A percentile compares a stretch with the other conserved stretches of the same genome.
Conservation (phyloP, 1,140 invertebrate species). For the Andrena cerasifolii region DNA sequence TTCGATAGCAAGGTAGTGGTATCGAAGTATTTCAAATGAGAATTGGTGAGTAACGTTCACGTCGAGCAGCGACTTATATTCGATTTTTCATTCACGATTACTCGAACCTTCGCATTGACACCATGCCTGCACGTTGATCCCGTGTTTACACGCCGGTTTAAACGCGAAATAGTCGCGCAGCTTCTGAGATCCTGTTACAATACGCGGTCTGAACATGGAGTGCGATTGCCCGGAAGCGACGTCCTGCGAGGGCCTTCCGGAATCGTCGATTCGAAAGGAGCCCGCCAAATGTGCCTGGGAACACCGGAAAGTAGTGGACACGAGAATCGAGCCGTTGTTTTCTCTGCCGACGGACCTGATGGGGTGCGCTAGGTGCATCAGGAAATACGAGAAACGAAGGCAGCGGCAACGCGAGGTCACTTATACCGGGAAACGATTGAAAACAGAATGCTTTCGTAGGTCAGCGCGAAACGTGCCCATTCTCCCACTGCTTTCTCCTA, state of each 20-base stretch:
- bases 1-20: background rate
- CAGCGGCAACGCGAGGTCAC: constrained; percentile 41
- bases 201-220: constrained; percentile 43
- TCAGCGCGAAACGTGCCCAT: background rate
- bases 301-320: constrained; percentile 43
- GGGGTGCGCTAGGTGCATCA: constrained; percentile 44
- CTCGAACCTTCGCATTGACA: background rate
- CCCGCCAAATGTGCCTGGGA: background rate
- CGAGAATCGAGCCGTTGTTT: constrained; percentile 62
- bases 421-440: constrained; percentile 57
- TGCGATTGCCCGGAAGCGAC: constrained; percentile 11
- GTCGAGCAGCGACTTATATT: background rate
- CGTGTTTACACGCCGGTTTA: background rate
- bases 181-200: background rate
- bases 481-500: background rate
- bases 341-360: constrained; percentile 60
- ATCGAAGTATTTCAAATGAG: background rate
- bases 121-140: too few species aligned
- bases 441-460: constrained; percentile 69
- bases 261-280: background rate
- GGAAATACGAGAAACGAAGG: constrained; percentile 29
- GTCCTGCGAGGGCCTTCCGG: constrained; percentile 4
- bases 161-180: background rate
- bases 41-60: background rate
- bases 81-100: background rate